phyloP scores from a whole-genome alignment of 2,113 vertebrate genomes.

The Phyllopteryx taeniolatus region DNA sequence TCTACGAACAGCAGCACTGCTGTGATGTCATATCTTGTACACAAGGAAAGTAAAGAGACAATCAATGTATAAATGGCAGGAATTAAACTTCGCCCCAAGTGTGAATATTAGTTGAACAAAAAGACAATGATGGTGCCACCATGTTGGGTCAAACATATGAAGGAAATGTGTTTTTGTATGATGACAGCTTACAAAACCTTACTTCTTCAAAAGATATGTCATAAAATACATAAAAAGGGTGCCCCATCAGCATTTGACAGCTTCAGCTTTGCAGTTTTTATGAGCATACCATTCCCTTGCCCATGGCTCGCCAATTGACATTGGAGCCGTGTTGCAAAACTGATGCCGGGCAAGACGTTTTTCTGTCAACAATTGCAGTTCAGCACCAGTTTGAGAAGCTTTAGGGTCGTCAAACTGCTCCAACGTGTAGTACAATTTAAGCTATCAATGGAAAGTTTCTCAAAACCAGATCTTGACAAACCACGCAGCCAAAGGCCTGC shows the following conservation, averaged over 20 bases:
- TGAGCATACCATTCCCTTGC: background rate
- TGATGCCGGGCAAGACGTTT: no score
- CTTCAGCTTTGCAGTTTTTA: no score
- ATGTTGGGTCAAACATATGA: no score
- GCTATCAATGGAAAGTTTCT: no score
- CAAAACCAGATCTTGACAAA: background rate
- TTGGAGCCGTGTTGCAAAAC: background rate
- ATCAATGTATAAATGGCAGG: conserved; percentile 6
- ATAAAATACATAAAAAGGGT: no score
- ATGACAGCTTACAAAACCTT: no score
- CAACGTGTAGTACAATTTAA: no score
- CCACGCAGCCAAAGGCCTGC: background rate
- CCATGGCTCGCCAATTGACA: background rate
- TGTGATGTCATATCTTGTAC: conserved; percentile 82
- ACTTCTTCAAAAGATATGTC: no score
- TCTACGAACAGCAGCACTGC: conserved; percentile 85
- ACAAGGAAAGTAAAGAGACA: conserved; percentile 11
- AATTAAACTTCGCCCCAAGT: background rate
- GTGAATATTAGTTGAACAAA: background rate
- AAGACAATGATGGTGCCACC: background rate
- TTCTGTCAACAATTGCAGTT: no score
- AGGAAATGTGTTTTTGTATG: no score
- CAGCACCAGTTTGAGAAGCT: no score
- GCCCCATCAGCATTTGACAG: background rate
- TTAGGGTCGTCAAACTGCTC: no score